These are phyloP conservation scores for Electrophaes corylata DNA, from an alignment of 2,888 invertebrate genomes.

Conservation along the genomic window DNA sequence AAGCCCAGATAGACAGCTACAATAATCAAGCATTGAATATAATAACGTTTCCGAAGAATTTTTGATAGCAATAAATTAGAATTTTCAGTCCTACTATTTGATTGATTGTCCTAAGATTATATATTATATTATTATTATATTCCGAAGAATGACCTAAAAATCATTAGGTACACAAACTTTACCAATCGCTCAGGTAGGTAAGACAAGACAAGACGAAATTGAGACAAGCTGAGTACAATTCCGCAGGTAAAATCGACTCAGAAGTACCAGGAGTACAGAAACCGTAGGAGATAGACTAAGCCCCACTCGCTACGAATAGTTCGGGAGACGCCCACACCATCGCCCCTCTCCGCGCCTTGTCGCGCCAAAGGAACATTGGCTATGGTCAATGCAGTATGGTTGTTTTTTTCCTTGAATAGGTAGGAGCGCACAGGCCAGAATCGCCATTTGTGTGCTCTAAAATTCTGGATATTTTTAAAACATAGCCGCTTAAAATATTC, in stretches of 20 bases:
- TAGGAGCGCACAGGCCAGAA: constrained; percentile 16
- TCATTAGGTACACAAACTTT: too few species aligned
- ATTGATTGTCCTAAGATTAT: too few species aligned
- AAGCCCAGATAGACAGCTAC: too few species aligned
- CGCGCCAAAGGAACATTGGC: constrained; percentile 39
- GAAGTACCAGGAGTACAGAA: constrained; percentile 65
- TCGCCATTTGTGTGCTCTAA: constrained; percentile 13
- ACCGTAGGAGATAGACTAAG: constrained; percentile 32
- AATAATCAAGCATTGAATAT: too few species aligned
- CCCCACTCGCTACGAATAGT: constrained; percentile 30
- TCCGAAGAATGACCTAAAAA: too few species aligned
- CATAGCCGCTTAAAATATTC: background rate
- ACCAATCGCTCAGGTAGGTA: constrained; percentile 5
- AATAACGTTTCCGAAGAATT: too few species aligned
- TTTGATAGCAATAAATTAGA: too few species aligned
- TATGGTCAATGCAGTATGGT: constrained; percentile 33
- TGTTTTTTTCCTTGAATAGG: constrained; percentile 35
- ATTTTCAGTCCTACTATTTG: too few species aligned
- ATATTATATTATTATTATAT: too few species aligned
- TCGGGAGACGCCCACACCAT: constrained; percentile 59
- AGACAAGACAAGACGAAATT: too few species aligned
- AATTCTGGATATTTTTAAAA: background rate
- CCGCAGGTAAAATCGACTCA: constrained; percentile 62
- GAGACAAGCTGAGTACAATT: constrained; percentile 23
- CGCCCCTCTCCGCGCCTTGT: constrained; percentile 55